Evolutionary conservation across 1,140 invertebrate species (phyloP), one percentile per base, ranked within the genome.

Genomic region (Pogonognathellus flavescens): DNA sequence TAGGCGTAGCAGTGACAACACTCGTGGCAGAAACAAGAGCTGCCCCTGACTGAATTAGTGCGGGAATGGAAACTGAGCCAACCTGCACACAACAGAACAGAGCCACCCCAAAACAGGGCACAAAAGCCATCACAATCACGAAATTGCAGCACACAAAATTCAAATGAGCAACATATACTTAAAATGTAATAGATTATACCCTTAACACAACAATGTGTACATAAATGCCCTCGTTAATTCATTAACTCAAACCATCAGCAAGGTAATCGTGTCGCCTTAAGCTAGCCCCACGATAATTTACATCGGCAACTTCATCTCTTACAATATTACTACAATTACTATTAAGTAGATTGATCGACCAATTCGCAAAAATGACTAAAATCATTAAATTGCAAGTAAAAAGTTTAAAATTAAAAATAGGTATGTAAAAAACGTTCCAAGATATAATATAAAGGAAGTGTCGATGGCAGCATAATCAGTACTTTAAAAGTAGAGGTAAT

Each of bases 51-150:
- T 59, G 82, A 76, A 76, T 84, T 84, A 84, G 84, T 84, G 84
- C 25, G 53, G 84, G 84, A 60, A 84, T 80, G 72, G 84, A 49
- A 53, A 76, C 60, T 62, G 85, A 81, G 81, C 86, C 86, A 86
- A 86, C 82, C 86, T 86, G 83, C 84, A 66, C 31, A 80, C 49
- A 85, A 76, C 60, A 83, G 20, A 83, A 83, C 70, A 76, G 70
- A 76, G 70, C 70, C 70, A 76, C 70, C 70, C 70, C 70, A 76
- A 72, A 62, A 76, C 5, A 76, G 70, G 70, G 70, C 70, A 82
- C 80, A 82, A 57, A 82, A 82, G 52, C 52, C 80, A 82, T 82
- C 80, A 60, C 80, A 82, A 57, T 82, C 80, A 82, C 80, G 57
- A 82, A 50, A 82, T 57, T 82, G 52, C 57, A 57, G 80, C 57